Conservation (phyloP, 2,797 vertebrate species). For the Varecia variegata region DNA sequence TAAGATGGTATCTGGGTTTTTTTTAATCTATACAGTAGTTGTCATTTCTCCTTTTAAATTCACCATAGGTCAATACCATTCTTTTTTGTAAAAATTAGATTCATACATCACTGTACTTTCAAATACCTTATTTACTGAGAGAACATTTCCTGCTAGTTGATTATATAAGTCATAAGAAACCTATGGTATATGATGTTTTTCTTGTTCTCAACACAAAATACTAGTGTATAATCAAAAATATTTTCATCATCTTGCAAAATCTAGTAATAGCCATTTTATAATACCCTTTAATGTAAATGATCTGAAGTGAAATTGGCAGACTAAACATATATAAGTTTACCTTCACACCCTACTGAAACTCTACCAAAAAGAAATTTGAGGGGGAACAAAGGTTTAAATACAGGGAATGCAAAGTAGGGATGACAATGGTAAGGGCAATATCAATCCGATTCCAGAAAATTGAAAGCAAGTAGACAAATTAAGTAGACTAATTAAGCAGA, state of each 20-base stretch:
- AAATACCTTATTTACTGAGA: not conserved
- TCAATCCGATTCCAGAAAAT: not conserved
- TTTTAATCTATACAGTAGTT: not conserved
- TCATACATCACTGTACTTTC: not conserved
- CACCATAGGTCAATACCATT: not conserved
- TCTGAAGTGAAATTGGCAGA: not conserved
- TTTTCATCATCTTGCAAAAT: not conserved
- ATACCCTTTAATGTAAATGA: constrained; percentile 7
- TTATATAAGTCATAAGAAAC: not conserved
- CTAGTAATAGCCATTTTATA: not conserved
- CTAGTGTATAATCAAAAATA: not conserved
- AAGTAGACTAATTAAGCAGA: not conserved
- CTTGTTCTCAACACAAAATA: not conserved
- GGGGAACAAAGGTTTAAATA: not conserved
- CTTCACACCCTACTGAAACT: not conserved
- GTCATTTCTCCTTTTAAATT: constrained; percentile 5
- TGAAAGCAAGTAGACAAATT: not conserved
- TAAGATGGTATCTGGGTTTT: not conserved
- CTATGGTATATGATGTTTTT: not conserved
- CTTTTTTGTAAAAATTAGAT: not conserved
- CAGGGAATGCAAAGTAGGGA: not conserved
- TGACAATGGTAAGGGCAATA: not conserved
- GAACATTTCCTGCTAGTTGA: not conserved
- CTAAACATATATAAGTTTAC: not conserved
- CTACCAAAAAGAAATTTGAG: not conserved